Evolutionary conservation across 2,113 vertebrate species (phyloP), one percentile per base, ranked within the genome.

Genomic region (Pachycephala philippinensis): DNA sequence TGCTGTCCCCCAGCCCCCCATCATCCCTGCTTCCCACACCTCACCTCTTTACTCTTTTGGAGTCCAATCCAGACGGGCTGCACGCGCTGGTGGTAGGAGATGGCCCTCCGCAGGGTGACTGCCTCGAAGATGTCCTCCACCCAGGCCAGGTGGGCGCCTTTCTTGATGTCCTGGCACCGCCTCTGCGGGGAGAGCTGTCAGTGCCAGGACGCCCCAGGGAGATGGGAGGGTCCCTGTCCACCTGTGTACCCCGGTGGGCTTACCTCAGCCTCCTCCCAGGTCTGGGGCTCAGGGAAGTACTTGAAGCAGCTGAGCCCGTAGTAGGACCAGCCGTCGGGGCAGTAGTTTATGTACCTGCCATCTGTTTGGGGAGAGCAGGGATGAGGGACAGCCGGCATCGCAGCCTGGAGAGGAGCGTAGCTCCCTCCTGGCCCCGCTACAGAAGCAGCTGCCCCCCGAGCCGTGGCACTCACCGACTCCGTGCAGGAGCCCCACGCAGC

Each of bases 221-320:
- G 4, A 33, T 0, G 1, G 17, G 42, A 12, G 11, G 1, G 0
- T 11, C 31, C 16, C 37, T 0, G 2, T 6, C 33, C 8, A 4
- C 2, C 53, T 13, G 19, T 0, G 1, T 13, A 30, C 21, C 52
- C 33, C 2, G 0, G 20, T 0, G 4, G 11, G 30, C 95, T 97
- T 93, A 98, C 98, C 97, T 98, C 96, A 1, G 97, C 97, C 4
- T 97, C 94, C 0, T 95, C 66, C 97, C 97, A 98, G 50, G 2
- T 97, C 74, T 0, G 82, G 54, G 6, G 30, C 20, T 93, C 79
- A 14, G 14, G 2, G 76, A 97, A 97, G 77, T 98, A 98, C 13
- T 37, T 97, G 11, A 97, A 97, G 74, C 97, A 98, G 79, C 47
- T 92, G 33, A 91, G 60, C 9, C 21, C 84, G 71, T 96, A 74